These are phyloP conservation scores for Otocyon megalotis DNA, from an alignment of 2,113 vertebrate species.

Conservation along the genomic window DNA sequence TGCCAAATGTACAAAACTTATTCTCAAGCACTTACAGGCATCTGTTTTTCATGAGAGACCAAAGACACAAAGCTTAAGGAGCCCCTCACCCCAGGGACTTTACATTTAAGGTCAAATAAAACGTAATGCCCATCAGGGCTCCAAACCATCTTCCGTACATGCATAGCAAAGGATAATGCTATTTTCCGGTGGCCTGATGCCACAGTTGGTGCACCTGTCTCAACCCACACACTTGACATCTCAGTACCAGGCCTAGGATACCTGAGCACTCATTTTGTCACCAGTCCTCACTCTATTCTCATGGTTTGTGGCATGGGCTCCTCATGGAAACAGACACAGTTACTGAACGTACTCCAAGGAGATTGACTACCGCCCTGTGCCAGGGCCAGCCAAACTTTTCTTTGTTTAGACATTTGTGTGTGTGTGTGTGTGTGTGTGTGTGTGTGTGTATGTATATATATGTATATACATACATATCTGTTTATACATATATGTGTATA, in stretches of 20 bases:
- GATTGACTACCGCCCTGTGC: background rate
- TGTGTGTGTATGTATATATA: too few relatives aligned
- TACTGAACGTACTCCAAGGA: background rate
- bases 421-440: too few relatives aligned
- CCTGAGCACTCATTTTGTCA: background rate
- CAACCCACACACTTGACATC: background rate
- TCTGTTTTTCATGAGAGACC: background rate
- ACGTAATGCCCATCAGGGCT: background rate
- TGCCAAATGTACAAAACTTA: background rate
- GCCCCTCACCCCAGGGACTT: background rate
- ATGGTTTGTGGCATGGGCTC: background rate
- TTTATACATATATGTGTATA: too few relatives aligned
- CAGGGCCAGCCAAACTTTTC: background rate
- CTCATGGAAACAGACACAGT: background rate
- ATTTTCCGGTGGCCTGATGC: background rate
- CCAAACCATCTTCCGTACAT: background rate
- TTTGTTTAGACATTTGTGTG: background rate
- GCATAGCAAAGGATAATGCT: background rate
- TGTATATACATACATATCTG: background rate
- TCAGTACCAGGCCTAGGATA: background rate
- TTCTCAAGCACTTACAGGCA: background rate
- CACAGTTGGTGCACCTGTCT: rapidly evolving
- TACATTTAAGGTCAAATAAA: background rate
- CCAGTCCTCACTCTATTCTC: background rate
- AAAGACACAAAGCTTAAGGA: background rate